Conservation (phyloP, 2,888 invertebrate genomes). For the Trichogramma dendrolimi region DNA sequence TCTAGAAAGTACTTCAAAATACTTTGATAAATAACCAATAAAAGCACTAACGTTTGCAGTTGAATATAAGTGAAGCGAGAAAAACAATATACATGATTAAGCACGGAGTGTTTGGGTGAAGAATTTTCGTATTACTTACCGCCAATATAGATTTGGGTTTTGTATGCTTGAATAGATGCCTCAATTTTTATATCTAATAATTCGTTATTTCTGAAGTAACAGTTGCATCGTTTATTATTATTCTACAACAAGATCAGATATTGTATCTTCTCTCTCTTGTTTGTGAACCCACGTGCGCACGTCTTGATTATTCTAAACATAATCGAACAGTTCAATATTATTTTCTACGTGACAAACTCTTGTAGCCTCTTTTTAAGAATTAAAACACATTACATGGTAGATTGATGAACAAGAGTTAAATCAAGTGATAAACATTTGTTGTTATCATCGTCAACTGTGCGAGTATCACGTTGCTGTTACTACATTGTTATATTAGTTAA, state of each 20-base stretch:
- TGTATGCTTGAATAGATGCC: no score
- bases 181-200: no score
- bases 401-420: slow-evolving; percentile 23
- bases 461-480: slow-evolving; percentile 33
- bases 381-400: slow-evolving; percentile 18
- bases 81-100: no score
- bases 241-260: slow-evolving; percentile 16
- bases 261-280: slow-evolving; percentile 26
- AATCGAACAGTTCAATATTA: slow-evolving; percentile 10
- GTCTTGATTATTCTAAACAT: slow-evolving; percentile 4
- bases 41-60: no score
- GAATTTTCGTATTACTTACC: no score
- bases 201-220: slow-evolving; percentile 22
- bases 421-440: slow-evolving; percentile 21
- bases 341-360: slow-evolving; percentile 22
- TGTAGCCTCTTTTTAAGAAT: slow-evolving; percentile 10
- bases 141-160: no score
- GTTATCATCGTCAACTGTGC: slow-evolving; percentile 31
- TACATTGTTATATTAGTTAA: slow-evolving; percentile 27
- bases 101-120: no score
- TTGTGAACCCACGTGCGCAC: slow-evolving; percentile 23
- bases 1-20: no score
- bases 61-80: no score
- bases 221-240: slow-evolving; percentile 17
- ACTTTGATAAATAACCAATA: no score